A percentile compares a stretch with the other conserved stretches of the same genome.
phyloP scores from a whole-genome alignment of 2,888 invertebrate species.

The Theretra japonica region DNA sequence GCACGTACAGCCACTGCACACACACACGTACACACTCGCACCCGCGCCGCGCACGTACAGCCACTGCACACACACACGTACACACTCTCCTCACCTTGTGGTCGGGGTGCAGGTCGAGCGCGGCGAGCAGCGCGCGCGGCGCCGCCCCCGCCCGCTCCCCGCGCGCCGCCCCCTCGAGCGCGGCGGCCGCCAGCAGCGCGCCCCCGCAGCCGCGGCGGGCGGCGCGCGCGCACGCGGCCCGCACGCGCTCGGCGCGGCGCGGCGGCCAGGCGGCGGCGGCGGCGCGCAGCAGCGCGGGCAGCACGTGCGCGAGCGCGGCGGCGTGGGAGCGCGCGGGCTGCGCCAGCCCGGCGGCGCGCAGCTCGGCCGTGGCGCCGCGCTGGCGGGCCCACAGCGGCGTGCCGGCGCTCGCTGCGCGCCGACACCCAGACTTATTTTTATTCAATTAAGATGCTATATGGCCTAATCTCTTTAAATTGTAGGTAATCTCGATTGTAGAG shows the following conservation, averaged over 20 bases:
- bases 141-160: conserved; percentile 46
- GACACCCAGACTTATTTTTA: too few relatives aligned
- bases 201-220: conserved; percentile 37
- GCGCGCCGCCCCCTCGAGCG: conserved; percentile 38
- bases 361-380: conserved; percentile 36
- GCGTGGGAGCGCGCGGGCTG: conserved; percentile 34
- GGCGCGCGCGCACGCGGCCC: conserved; percentile 37
- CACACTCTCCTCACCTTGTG: conserved; percentile 45
- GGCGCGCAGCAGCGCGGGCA: conserved; percentile 52
- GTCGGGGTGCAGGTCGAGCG: conserved; percentile 78
- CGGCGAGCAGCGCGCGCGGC: conserved; percentile 58
- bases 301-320: conserved; percentile 45
- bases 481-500: too few relatives aligned
- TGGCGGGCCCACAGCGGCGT: conserved; percentile 46
- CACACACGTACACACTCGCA: not conserved
- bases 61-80: too few relatives aligned
- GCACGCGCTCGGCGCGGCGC: conserved; percentile 31
- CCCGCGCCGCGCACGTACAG: conserved; percentile 64
- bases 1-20: conserved; percentile 59
- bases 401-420: conserved; percentile 28
- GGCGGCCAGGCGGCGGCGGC: conserved; percentile 38
- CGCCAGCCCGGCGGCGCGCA: conserved; percentile 32
- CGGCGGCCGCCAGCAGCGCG: conserved; percentile 40
- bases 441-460: too few relatives aligned
- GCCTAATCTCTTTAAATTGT: too few relatives aligned